Percentiles rank a stretch among this genome's conserved stretches.
These are phyloP conservation scores for Neogale vison DNA, from an alignment of 2,113 vertebrate species.

Conservation along the genomic window DNA sequence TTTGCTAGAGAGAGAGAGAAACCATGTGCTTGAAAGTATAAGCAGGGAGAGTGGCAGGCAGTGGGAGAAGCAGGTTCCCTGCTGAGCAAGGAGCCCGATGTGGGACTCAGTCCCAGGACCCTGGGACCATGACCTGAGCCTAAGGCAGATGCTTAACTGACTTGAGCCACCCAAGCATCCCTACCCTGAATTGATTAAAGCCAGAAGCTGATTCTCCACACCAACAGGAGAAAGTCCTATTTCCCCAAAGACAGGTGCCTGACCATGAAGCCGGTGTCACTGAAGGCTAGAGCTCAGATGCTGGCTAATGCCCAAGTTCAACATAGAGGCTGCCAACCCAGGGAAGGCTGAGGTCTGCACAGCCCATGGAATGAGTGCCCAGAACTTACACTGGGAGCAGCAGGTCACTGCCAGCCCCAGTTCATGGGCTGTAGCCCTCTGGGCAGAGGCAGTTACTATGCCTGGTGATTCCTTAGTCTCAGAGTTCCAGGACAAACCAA, in stretches of 20 bases:
- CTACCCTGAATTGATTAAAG: background rate
- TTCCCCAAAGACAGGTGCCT: background rate
- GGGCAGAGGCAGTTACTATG: background rate
- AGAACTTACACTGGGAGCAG: background rate
- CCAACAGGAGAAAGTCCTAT: background rate
- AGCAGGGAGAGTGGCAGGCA: too few species aligned
- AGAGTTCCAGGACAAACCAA: background rate
- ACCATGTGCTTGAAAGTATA: too few species aligned
- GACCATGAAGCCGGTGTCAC: background rate
- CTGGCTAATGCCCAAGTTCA: constrained; percentile 15
- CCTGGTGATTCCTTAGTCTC: background rate
- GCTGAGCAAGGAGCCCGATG: too few species aligned
- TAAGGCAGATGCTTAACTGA: background rate
- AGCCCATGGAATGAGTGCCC: background rate
- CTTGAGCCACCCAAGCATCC: background rate
- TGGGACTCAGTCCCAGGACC: too few species aligned
- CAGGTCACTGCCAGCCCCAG: background rate
- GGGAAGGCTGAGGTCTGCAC: background rate
- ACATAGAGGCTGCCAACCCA: background rate
- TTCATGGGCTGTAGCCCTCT: background rate
- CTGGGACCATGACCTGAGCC: too few species aligned
- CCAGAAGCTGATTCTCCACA: background rate
- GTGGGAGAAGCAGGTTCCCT: too few species aligned
- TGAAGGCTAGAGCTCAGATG: background rate
- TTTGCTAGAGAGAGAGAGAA: too few species aligned